Evolutionary conservation across 2,888 invertebrate species (phyloP), one percentile per base, ranked within the genome.

Genomic region (Stegana nigrithorax): DNA sequence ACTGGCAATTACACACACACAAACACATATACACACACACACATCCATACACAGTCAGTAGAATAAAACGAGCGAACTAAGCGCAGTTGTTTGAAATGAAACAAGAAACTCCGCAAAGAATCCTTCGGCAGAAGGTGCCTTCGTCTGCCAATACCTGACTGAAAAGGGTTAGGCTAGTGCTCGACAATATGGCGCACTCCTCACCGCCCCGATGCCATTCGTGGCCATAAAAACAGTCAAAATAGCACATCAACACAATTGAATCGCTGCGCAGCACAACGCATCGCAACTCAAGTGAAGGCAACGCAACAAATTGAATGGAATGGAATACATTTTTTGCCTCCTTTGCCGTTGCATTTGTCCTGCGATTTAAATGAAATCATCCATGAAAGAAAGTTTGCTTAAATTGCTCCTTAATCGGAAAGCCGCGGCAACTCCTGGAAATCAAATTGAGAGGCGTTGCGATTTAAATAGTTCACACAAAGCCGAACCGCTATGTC

Each of bases 101-200:
- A 25, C 36, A 39, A 10, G n/a, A 21, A 47, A 44, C 29, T 61
- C 27, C 29, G 21, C 39, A 23, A n/a, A 4, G 14, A 32, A 59
- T 71, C 76, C 77, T 77, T 36, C 67, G 66, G 64, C 66, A 57
- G 55, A 63, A 68, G 67, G 64, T 65, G 64, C 53, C 32, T 58
- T 14, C 45, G 59, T 60, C 3, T 29, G 12, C 14, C 14, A 45
- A 45, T 45, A 36, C 36, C 36, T 36, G 36, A 12, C 6, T 8
- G 17, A 25, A 2, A 26, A 47, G 47, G 47, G 47, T 47, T 23
- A 17, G 47, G 14, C 8, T 36, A 10, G 14, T 6, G 36, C 12
- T n/a, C 8, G 8, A 29, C 53, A 53, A 53, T 32, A 53, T 53
- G 53, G 53, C 53, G 53, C 19, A 32, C 29, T 14, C 12, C n/a